Base-by-base conservation (phyloP, 2,888 invertebrate species). In the Ophioninae sp. region DNA sequence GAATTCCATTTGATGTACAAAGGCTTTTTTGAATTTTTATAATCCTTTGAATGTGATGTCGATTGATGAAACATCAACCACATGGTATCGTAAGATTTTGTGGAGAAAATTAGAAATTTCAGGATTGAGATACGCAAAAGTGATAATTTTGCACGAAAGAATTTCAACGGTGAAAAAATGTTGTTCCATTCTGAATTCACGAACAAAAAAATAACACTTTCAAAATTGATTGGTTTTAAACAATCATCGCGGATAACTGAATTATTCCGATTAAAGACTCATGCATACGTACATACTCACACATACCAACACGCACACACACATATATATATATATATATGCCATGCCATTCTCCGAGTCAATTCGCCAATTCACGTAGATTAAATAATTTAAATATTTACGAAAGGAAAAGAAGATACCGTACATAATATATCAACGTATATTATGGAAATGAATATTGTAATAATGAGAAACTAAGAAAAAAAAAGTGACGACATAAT, bases 371-470 rank as follows among this genome's bases (percentile, higher is more conserved):
- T 30, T 30, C 63, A 59, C 78, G 74, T 84, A 63, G 74, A 85
- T 87, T 87, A 85, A 89, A 90, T 89, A 90, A 89, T 89, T 89
- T 88, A 88, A 87, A 86, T 77, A 84, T 84, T 84, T 86, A 76
- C 84, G 56, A 87, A 86, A 79, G 86, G 76, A 86, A 87, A 86
- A 68, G 85, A 69, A 86, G 65, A 81, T 72, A 68, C 17, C 9
- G 64, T 68, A 75, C 39, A 59, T 58, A 76, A 76, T 65, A 73
- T 73, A 76, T 39, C 39, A 76, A n/a, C 5, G 39, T 76, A 67
- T 67, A 58, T 58, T 76, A 76, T 59, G 65, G 41, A 56, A 67
- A 76, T 76, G 67, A 76, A 67, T 23, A 20, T 76, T 37, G 20
- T 67, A 17, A 59, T 39, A 76, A 58, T 67, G 75, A 69, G 61